Conservation (phyloP, 2,797 vertebrate genomes). For the Xenentodon cancila region DNA sequence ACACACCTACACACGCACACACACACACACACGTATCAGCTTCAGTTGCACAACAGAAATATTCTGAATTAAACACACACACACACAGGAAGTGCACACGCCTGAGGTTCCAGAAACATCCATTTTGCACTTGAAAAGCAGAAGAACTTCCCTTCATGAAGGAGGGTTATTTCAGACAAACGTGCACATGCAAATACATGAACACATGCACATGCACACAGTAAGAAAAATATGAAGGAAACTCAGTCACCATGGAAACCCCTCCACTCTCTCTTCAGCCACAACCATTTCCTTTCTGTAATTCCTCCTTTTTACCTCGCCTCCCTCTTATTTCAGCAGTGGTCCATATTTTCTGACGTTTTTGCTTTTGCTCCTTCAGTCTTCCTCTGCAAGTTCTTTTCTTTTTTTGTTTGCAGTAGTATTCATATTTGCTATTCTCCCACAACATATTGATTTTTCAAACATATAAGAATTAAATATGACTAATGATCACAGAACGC, state of each 20-base stretch:
- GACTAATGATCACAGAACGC: no score
- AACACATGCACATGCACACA: slow-evolving; percentile 19
- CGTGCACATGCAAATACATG: neutral
- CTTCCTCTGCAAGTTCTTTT: no score
- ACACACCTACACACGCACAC: no score
- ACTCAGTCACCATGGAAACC: slow-evolving; percentile 75
- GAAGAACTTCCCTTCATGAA: slow-evolving; percentile 17
- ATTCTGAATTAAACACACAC: neutral
- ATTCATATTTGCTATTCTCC: no score
- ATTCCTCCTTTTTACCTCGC: slow-evolving; percentile 31
- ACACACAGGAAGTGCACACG: neutral
- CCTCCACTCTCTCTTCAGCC: slow-evolving; percentile 47
- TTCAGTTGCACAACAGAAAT: no score
- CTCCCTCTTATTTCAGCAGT: slow-evolving; percentile 53
- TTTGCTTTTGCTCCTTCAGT: neutral
- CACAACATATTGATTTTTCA: no score
- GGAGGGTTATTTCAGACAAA: neutral
- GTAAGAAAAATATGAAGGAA: slow-evolving; percentile 47
- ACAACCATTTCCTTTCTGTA: slow-evolving; percentile 43
- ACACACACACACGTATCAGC: neutral
- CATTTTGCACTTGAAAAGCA: slow-evolving; percentile 21
- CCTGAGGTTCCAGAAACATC: neutral
- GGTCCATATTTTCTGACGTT: slow-evolving; percentile 45
- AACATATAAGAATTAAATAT: no score
- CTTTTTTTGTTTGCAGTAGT: no score